A percentile compares a stretch with the other conserved stretches of the same genome.
phyloP scores from a whole-genome alignment of 2,797 vertebrate species.

The Antrozous pallidus region DNA sequence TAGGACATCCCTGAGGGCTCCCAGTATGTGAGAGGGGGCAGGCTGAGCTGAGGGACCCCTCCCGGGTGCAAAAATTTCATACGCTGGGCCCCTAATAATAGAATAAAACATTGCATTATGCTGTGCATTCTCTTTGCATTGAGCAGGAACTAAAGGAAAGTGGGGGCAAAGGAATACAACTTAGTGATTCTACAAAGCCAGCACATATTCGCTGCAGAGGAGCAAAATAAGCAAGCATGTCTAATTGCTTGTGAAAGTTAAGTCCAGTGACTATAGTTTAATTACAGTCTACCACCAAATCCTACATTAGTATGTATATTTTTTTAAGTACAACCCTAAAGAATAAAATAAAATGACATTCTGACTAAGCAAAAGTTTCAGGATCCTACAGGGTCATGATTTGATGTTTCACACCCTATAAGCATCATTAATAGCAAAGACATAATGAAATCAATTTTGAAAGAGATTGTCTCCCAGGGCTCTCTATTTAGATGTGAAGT shows the following conservation, averaged over 20 bases:
- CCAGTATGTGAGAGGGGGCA: too few relatives aligned
- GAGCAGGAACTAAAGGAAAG: conserved; percentile 65
- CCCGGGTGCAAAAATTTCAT: too few relatives aligned
- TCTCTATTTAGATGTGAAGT: conserved; percentile 27
- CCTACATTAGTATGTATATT: conserved; percentile 53
- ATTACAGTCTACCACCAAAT: conserved; percentile 75
- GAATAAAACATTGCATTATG: conserved; percentile 65
- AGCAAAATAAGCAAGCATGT: conserved; percentile 71
- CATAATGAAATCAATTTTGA: conserved; percentile 57
- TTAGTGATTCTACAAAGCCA: conserved; percentile 75
- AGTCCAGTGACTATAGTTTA: conserved; percentile 70
- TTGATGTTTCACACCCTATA: conserved; percentile 56
- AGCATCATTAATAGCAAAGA: conserved; percentile 59
- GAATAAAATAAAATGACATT: conserved; percentile 66
- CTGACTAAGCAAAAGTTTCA: conserved; percentile 54
- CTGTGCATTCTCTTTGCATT: conserved; percentile 69
- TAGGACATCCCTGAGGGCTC: too few relatives aligned
- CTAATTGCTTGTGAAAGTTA: conserved; percentile 74
- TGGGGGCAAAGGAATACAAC: not conserved
- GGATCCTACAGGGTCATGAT: conserved; percentile 59
- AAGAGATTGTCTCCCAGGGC: conserved; percentile 9
- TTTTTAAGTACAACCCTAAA: conserved; percentile 62
- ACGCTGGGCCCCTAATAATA: not conserved
- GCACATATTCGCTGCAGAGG: conserved; percentile 71
- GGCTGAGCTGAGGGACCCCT: too few relatives aligned